These are phyloP conservation scores for Columba janthina DNA, from an alignment of 2,113 vertebrate genomes.

Conservation along the genomic window DNA sequence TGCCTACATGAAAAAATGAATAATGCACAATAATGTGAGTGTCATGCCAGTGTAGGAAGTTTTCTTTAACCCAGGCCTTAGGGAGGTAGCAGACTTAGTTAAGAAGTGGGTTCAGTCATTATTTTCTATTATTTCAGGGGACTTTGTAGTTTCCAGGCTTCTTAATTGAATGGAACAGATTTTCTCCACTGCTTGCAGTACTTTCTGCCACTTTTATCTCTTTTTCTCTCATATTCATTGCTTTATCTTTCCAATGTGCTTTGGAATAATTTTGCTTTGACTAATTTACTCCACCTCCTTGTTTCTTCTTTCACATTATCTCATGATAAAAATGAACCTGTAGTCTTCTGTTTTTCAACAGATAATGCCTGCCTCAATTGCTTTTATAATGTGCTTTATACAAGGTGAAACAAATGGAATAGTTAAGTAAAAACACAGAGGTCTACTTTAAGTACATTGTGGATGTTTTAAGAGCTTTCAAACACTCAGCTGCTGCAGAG, in stretches of 20 bases:
- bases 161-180: not conserved
- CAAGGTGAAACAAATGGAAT: constrained; percentile 64
- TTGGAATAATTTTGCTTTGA: not conserved
- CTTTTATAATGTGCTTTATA: constrained; percentile 67
- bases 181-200: not conserved
- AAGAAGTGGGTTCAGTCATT: not conserved
- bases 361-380: constrained; percentile 36
- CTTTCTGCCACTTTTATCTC: not conserved
- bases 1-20: too few species aligned
- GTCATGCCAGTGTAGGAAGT: too few species aligned
- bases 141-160: not conserved
- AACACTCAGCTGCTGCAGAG: constrained; percentile 41
- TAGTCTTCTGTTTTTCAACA: constrained; percentile 34
- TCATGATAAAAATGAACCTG: not conserved
- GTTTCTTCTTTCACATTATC: constrained; percentile 11
- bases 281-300: constrained; percentile 48
- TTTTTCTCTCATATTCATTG: not conserved
- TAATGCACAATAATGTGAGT: too few species aligned
- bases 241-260: not conserved
- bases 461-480: constrained; percentile 69
- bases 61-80: not conserved
- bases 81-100: not conserved
- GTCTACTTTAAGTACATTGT: constrained; percentile 34
- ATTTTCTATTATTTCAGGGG: not conserved
- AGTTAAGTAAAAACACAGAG: constrained; percentile 60